Conservation (phyloP, 2,113 vertebrate genomes). For the Orientallactaga bullata region DNA sequence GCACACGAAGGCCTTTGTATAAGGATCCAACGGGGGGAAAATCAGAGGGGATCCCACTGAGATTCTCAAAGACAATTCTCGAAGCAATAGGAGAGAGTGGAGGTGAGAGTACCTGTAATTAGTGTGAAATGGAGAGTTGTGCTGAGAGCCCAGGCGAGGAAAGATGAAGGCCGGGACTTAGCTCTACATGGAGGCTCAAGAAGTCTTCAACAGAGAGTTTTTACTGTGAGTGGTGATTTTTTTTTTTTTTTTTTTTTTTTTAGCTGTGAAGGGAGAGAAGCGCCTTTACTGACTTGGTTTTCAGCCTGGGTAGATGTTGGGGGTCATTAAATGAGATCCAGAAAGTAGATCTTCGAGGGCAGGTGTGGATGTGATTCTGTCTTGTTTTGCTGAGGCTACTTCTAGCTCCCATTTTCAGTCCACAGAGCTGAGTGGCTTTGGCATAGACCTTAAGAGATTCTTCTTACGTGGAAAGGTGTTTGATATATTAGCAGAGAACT, state of each 20-base stretch:
- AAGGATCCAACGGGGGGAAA: not conserved
- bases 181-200: not conserved
- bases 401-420: not conserved
- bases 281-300: not conserved
- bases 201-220: not conserved
- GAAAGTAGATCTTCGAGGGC: not conserved
- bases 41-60: not conserved
- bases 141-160: not conserved
- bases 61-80: not conserved
- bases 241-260: not conserved
- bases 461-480: not conserved
- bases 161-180: not conserved
- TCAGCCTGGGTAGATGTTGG: not conserved
- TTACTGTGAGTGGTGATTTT: not conserved
- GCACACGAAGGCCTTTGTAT: not conserved
- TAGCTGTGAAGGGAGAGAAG: not conserved
- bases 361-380: not conserved
- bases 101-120: not conserved
- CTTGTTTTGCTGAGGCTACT: not conserved
- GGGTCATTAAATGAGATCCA: not conserved
- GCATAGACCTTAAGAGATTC: not conserved
- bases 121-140: slow-evolving; percentile 21
- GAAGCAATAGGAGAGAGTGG: not conserved
- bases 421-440: not conserved
- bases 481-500: not conserved